phyloP scores from a whole-genome alignment of 2,113 vertebrate species.

The Xyliphius kryptos region DNA sequence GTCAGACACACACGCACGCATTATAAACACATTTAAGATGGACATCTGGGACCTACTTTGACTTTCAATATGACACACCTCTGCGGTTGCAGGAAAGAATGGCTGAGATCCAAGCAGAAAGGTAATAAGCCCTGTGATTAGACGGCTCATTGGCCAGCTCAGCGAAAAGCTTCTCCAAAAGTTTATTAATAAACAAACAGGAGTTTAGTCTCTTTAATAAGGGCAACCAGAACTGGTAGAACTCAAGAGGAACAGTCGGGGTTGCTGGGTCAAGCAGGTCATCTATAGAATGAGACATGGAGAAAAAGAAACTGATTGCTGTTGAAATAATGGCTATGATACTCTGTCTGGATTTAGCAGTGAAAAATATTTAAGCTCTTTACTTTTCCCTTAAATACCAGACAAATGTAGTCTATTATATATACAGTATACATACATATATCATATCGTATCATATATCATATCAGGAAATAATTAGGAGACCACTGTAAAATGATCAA shows the following conservation, averaged over 20 bases:
- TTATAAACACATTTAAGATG: not conserved
- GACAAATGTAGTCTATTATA: too few species aligned
- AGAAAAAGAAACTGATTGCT: not conserved
- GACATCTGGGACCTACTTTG: not conserved
- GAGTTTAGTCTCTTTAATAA: slow-evolving; percentile 76
- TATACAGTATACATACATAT: too few species aligned
- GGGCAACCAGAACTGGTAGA: slow-evolving; percentile 88
- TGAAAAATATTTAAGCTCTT: too few species aligned
- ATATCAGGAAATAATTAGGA: too few species aligned
- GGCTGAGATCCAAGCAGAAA: slow-evolving; percentile 82
- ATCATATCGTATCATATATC: too few species aligned
- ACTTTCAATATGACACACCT: slow-evolving; percentile 24
- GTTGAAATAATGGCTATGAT: not conserved
- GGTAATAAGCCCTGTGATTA: slow-evolving; percentile 66
- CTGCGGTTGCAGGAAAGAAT: slow-evolving; percentile 73
- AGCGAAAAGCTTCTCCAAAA: slow-evolving; percentile 80
- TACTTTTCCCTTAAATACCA: too few species aligned
- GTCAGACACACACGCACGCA: slow-evolving; percentile 4
- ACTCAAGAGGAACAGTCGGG: slow-evolving; percentile 60
- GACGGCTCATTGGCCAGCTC: slow-evolving; percentile 60
- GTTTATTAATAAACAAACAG: slow-evolving; percentile 67
- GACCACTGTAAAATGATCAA: too few species aligned
- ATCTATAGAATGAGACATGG: not conserved
- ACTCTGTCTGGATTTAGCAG: too few species aligned
- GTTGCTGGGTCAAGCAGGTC: slow-evolving; percentile 1